Conservation (phyloP, 2,888 invertebrate species). For the Lucinisca nassula region DNA sequence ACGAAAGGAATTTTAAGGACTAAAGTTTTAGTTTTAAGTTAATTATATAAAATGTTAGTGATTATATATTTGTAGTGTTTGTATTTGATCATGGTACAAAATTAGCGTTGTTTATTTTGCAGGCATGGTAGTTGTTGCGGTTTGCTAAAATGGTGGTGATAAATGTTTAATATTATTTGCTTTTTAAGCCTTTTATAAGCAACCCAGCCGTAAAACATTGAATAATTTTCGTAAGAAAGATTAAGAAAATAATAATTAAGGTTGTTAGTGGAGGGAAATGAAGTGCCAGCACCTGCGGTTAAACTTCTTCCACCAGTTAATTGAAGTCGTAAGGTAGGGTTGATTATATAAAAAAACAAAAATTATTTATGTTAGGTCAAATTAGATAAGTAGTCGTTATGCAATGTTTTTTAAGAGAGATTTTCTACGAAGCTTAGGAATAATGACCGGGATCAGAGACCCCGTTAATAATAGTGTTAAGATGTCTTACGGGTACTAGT, state of each 20-base stretch:
- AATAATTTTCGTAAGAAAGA: background rate
- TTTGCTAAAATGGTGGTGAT: too few species aligned
- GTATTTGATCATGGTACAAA: too few species aligned
- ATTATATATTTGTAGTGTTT: too few species aligned
- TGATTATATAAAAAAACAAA: background rate
- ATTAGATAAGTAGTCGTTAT: background rate
- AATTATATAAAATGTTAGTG: too few species aligned
- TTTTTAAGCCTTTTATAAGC: too few species aligned
- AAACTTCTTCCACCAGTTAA: background rate
- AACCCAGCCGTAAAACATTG: too few species aligned
- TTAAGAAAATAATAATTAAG: background rate
- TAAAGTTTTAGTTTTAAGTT: background rate
- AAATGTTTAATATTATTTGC: too few species aligned
- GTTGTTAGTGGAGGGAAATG: background rate
- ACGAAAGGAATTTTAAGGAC: background rate
- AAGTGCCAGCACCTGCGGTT: background rate
- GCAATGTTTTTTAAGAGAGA: background rate
- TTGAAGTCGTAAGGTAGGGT: background rate
- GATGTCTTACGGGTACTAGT: background rate
- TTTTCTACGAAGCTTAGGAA: background rate
- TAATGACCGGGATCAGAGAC: background rate
- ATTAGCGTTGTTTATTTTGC: too few species aligned
- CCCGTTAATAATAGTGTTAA: background rate
- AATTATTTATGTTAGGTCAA: background rate
- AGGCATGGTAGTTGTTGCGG: too few species aligned